Conservation (phyloP, 1,140 invertebrate species). For the Calephelis nemesis region DNA sequence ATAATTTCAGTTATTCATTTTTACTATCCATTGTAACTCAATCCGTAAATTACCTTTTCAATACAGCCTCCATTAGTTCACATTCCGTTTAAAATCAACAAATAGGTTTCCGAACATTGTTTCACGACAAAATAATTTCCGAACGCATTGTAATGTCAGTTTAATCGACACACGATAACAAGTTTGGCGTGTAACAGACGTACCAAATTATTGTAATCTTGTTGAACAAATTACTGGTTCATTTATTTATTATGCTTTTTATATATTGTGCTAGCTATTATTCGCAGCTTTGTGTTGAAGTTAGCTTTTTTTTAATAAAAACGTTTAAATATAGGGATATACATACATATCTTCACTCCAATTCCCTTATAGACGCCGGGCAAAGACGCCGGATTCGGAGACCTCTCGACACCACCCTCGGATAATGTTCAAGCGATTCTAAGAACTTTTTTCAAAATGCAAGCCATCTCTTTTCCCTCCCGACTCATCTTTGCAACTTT, state of each 20-base stretch:
- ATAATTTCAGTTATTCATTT: neutral
- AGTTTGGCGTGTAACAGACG: conserved; percentile 33
- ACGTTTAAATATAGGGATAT: no score
- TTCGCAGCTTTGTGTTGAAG: neutral
- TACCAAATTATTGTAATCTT: conserved; percentile 35
- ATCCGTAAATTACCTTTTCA: conserved; percentile 29
- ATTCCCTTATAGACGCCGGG: no score
- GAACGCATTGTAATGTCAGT: conserved; percentile 29
- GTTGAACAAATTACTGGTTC: conserved; percentile 4
- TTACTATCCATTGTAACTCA: neutral
- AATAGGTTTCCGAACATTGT: conserved; percentile 37
- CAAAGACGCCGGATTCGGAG: no score
- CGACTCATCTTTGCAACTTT: no score
- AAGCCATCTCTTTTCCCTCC: no score
- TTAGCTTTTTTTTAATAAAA: neutral
- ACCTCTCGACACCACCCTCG: no score
- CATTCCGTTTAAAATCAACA: conserved; percentile 31
- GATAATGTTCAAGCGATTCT: no score
- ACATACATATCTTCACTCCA: no score
- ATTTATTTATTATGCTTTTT: no score
- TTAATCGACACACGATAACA: conserved; percentile 44
- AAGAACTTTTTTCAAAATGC: no score
- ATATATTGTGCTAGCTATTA: no score
- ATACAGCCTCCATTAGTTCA: conserved; percentile 30
- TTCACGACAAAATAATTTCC: conserved; percentile 44